A percentile compares a stretch with the other conserved stretches of the same genome.
Conservation (phyloP, 2,888 invertebrate species). For the Germaria angustata region DNA sequence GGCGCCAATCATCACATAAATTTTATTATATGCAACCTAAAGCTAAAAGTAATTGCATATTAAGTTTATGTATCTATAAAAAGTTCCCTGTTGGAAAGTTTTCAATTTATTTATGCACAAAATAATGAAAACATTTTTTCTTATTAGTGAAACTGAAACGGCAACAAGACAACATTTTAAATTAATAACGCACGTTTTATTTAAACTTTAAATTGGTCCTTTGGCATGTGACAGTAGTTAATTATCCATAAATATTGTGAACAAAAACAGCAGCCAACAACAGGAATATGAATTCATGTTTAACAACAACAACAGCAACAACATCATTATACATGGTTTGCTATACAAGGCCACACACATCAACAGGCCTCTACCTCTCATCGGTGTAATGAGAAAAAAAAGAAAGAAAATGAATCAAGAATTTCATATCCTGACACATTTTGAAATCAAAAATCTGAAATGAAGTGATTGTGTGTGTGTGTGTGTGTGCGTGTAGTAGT, state of each 20-base stretch:
- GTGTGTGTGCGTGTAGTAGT: not conserved
- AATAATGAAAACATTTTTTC: not conserved
- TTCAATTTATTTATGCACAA: not conserved
- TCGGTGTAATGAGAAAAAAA: not conserved
- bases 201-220: conserved; percentile 35
- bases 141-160: too few species aligned
- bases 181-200: conserved; percentile 14
- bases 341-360: not conserved
- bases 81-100: too few species aligned
- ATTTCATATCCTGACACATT: conserved; percentile 41
- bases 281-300: not conserved
- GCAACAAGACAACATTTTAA: too few species aligned
- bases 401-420: not conserved
- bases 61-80: too few species aligned
- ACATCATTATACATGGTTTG: not conserved
- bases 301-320: not conserved
- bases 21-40: too few species aligned
- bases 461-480: too few species aligned
- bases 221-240: conserved; percentile 23
- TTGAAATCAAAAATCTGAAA: conserved; percentile 25
- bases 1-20: too few species aligned
- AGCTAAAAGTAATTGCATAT: too few species aligned
- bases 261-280: not conserved
- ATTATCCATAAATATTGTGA: conserved; percentile 27
- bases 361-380: not conserved